phyloP scores from a whole-genome alignment of 2,797 vertebrate genomes.

The Hylomyscus alleni region DNA sequence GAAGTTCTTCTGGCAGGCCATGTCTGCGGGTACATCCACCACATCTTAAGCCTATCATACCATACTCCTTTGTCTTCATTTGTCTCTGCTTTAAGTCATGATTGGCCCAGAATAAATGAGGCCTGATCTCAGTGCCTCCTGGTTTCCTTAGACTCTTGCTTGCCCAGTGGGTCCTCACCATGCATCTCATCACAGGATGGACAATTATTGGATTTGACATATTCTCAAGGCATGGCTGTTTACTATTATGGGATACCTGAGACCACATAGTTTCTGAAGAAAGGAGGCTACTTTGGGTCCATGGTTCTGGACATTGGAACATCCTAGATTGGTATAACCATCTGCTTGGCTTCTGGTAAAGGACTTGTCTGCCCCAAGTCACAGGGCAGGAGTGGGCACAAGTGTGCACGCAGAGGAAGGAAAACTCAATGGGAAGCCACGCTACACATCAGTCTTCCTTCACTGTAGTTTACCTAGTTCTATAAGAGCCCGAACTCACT shows the following conservation, averaged over 20 bases:
- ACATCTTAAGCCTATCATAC: fast-evolving
- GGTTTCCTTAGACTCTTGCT: neutral
- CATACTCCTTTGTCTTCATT: neutral
- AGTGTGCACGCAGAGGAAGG: neutral
- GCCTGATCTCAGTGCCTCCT: neutral
- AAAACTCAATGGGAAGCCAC: neutral
- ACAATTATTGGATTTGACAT: neutral
- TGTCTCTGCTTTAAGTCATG: neutral
- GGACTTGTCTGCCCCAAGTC: neutral
- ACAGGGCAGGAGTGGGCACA: neutral
- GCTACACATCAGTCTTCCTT: neutral
- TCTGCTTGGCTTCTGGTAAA: neutral
- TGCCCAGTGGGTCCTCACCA: neutral
- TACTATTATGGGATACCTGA: neutral
- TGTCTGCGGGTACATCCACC: neutral
- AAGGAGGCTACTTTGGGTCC: neutral
- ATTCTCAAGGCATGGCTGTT: neutral
- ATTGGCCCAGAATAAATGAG: neutral
- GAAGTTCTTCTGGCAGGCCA: neutral
- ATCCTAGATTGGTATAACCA: neutral
- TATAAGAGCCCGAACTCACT: neutral
- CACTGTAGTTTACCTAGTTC: neutral
- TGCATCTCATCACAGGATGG: neutral
- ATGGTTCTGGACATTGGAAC: neutral
- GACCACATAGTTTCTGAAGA: neutral